phyloP scores from a whole-genome alignment of 2,113 vertebrate species.

The Gavia stellata region DNA sequence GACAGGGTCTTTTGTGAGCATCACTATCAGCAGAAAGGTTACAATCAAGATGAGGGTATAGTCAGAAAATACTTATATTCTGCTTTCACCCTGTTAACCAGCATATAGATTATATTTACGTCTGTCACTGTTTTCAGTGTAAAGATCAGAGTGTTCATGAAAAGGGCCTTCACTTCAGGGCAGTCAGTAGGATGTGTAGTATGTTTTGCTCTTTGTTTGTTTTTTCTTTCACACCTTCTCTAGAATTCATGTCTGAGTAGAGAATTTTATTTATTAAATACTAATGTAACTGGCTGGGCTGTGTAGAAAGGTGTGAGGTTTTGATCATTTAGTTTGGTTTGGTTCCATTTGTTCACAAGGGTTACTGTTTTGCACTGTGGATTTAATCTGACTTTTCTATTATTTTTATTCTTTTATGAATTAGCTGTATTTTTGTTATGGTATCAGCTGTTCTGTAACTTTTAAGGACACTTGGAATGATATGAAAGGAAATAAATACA shows the following conservation, averaged over 20 bases:
- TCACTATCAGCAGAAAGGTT: neutral
- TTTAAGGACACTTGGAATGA: neutral
- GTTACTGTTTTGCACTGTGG: neutral
- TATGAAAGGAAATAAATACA: neutral
- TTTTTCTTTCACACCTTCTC: neutral
- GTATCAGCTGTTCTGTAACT: neutral
- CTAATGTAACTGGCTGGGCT: neutral
- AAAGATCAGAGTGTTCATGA: neutral
- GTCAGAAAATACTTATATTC: neutral
- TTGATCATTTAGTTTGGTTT: neutral
- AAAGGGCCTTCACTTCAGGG: neutral
- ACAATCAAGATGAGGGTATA: neutral
- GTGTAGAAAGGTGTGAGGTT: neutral
- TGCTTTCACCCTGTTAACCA: neutral
- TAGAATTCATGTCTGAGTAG: neutral
- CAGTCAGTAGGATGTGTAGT: neutral
- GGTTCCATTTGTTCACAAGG: neutral
- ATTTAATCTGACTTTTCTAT: neutral
- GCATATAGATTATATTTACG: neutral
- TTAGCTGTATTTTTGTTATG: neutral
- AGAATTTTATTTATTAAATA: neutral
- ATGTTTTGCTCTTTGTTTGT: neutral
- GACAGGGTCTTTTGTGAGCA: neutral
- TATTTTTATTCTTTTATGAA: neutral
- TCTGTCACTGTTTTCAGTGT: neutral